A percentile compares a stretch with the other conserved stretches of the same genome.
These are phyloP conservation scores for Urophycis tenuis DNA, from an alignment of 2,797 vertebrate species.

Conservation along the genomic window DNA sequence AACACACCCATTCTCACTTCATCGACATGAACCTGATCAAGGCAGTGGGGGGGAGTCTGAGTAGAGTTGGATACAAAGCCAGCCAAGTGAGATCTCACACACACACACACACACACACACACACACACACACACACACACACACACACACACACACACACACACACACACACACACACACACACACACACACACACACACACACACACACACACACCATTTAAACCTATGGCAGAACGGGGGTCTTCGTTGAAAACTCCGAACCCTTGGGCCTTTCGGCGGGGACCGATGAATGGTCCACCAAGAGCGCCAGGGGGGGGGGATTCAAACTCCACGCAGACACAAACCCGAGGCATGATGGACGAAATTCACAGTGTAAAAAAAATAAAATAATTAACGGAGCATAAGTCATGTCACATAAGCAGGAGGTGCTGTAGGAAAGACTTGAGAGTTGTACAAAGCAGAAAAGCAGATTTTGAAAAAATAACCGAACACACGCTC, in stretches of 20 bases:
- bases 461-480: too few species aligned
- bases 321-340: neutral
- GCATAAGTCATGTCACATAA: too few species aligned
- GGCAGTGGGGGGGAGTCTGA: neutral
- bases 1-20: neutral
- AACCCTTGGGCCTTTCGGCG: neutral
- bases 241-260: neutral
- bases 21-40: neutral
- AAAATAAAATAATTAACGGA: too few species aligned
- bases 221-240: too few species aligned
- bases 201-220: neutral
- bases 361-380: neutral
- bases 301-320: neutral
- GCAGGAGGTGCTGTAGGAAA: too few species aligned
- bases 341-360: neutral
- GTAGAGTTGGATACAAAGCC: neutral
- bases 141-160: neutral
- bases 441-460: too few species aligned
- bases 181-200: neutral
- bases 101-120: neutral
- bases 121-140: neutral
- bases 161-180: neutral
- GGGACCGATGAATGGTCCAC: neutral
- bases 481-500: too few species aligned
- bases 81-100: too few species aligned